A percentile compares a stretch with the other conserved stretches of the same genome.
These are phyloP conservation scores for Hirundo rustica DNA, from an alignment of 2,797 vertebrate genomes.

Conservation along the genomic window DNA sequence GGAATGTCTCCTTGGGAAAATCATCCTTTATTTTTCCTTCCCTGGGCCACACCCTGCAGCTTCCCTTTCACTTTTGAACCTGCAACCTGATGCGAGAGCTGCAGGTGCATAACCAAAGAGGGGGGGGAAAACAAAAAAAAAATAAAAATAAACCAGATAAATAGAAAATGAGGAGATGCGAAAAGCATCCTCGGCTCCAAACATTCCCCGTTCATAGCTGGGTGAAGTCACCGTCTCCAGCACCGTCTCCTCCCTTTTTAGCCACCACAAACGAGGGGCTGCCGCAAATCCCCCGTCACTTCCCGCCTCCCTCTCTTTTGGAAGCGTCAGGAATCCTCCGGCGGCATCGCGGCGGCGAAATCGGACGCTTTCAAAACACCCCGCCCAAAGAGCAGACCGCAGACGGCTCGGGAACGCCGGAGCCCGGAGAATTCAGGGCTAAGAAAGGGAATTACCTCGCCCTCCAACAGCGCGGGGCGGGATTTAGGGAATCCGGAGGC, in stretches of 20 bases:
- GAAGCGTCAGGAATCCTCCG: neutral
- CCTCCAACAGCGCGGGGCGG: neutral
- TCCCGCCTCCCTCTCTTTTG: neutral
- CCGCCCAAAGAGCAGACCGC: neutral
- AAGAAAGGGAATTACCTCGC: neutral
- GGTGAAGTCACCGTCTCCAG: neutral
- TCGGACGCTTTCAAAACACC: neutral
- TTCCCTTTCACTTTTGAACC: neutral
- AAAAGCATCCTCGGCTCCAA: neutral
- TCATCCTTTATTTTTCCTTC: neutral
- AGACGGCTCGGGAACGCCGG: neutral
- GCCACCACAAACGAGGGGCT: neutral
- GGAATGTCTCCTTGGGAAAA: neutral
- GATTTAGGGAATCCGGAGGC: neutral
- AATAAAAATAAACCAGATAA: neutral
- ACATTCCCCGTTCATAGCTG: neutral
- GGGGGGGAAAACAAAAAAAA: fast-evolving
- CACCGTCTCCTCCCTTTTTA: conserved; percentile 8
- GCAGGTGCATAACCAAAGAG: no score
- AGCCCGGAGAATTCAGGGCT: neutral
- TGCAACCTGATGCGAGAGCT: neutral
- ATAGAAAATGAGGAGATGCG: neutral
- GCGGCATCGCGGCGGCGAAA: neutral
- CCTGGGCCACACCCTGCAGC: neutral
- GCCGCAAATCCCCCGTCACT: neutral